These are phyloP conservation scores for Osmoderma eremita DNA, from an alignment of 2,888 invertebrate species.

Conservation along the genomic window DNA sequence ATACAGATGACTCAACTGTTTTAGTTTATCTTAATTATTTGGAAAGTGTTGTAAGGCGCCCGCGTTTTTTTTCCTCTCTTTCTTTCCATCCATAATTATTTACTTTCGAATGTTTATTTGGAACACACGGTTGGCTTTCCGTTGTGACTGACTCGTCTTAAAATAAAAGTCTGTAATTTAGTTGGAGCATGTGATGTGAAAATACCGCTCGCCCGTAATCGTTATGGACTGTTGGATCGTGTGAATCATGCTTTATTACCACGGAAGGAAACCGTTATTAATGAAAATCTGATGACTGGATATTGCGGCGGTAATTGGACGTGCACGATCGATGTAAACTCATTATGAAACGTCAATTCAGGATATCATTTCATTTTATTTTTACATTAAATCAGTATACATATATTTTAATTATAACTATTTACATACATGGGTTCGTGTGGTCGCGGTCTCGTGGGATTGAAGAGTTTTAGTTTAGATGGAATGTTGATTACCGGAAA, in stretches of 20 bases:
- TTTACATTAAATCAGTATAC: background rate
- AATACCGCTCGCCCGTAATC: constrained; percentile 30
- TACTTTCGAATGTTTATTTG: constrained; percentile 38
- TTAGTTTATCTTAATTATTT: constrained; percentile 39
- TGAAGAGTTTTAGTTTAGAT: constrained; percentile 3
- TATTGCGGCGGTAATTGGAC: constrained; percentile 21
- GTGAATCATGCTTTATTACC: constrained; percentile 37
- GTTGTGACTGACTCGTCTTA: constrained; percentile 29
- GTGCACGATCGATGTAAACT: constrained; percentile 4
- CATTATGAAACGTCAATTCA: constrained; percentile 21
- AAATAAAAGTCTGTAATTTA: constrained; percentile 38
- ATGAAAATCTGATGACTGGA: constrained; percentile 30
- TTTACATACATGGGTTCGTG: background rate
- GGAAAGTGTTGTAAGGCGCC: constrained; percentile 34
- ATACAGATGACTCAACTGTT: constrained; percentile 37
- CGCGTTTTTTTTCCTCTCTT: constrained; percentile 31
- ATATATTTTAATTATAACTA: constrained; percentile 10
- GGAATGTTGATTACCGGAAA: constrained; percentile 35
- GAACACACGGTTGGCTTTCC: constrained; percentile 27
- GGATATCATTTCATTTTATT: constrained; percentile 16
- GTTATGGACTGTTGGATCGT: constrained; percentile 30
- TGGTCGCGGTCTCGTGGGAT: background rate
- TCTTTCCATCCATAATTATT: constrained; percentile 35
- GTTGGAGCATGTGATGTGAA: constrained; percentile 33
- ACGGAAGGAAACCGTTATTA: constrained; percentile 33